phyloP scores from a whole-genome alignment of 2,113 vertebrate genomes.

The Hippoglossus stenolepis region DNA sequence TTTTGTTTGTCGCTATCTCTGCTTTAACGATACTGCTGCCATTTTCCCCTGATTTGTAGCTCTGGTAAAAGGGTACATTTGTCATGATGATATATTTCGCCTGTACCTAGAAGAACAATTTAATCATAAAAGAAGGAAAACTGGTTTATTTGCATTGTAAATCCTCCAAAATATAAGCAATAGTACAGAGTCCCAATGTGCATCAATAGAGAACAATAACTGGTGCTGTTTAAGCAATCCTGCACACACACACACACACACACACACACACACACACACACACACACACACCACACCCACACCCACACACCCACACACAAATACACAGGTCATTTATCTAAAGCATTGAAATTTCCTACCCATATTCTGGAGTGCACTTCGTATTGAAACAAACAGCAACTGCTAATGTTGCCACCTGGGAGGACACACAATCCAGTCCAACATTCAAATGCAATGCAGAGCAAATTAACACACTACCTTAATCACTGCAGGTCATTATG shows the following conservation, averaged over 20 bases:
- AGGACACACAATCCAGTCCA: neutral
- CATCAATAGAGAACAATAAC: neutral
- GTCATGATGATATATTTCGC: conserved; percentile 26
- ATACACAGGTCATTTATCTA: conserved; percentile 20
- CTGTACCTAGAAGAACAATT: neutral
- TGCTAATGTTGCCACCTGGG: conserved; percentile 47
- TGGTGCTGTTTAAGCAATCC: neutral
- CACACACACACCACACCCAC: neutral
- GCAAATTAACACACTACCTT: conserved; percentile 7
- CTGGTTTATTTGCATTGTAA: conserved; percentile 31
- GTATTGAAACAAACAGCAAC: conserved; percentile 10
- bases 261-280: neutral
- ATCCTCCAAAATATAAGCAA: conserved; percentile 2
- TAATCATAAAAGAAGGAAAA: conserved; percentile 13
- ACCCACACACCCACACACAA: neutral
- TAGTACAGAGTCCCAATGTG: conserved; percentile 3
- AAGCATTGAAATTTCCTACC: conserved; percentile 23
- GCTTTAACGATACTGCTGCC: neutral
- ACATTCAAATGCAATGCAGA: neutral
- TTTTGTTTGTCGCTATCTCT: conserved; percentile 9
- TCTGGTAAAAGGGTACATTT: conserved; percentile 9
- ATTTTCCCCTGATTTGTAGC: conserved; percentile 6
- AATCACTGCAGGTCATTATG: neutral
- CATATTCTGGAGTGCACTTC: conserved; percentile 27
- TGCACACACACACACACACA: conserved; percentile 3